A percentile compares a stretch with the other conserved stretches of the same genome.
Evolutionary conservation across 2,113 vertebrate species (phyloP).

Genomic region (Crotalus viridis): DNA sequence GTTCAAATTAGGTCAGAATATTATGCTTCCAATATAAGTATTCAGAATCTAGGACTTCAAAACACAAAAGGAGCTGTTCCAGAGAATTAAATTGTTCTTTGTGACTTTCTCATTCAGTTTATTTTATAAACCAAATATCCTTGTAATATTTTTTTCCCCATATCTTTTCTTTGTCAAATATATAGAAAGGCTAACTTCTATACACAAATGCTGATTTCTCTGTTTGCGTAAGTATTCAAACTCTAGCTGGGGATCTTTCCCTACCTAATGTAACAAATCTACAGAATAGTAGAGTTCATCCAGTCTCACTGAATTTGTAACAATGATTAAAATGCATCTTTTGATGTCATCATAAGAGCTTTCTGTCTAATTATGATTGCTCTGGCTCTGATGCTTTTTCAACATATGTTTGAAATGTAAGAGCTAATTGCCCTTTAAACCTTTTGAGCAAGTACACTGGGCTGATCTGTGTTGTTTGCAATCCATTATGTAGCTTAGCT

Average conservation of each 20-base stretch:
- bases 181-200: neutral
- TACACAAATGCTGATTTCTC: neutral
- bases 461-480: neutral
- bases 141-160: neutral
- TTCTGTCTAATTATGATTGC: neutral
- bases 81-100: neutral
- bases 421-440: neutral
- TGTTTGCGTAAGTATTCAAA: neutral
- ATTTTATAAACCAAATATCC: neutral
- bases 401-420: neutral
- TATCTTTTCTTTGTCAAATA: neutral
- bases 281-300: neutral
- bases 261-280: neutral
- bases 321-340: neutral
- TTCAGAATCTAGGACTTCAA: neutral
- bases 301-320: neutral
- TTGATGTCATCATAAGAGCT: neutral
- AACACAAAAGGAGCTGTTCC: neutral
- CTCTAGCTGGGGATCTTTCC: neutral
- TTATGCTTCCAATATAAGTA: conserved; percentile 4
- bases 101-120: neutral
- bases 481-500: neutral
- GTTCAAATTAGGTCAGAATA: conserved; percentile 3
- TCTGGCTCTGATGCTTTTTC: neutral
- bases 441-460: neutral